Evolutionary conservation across 2,888 invertebrate species (phyloP).

Genomic region (Plusia festucae): DNA sequence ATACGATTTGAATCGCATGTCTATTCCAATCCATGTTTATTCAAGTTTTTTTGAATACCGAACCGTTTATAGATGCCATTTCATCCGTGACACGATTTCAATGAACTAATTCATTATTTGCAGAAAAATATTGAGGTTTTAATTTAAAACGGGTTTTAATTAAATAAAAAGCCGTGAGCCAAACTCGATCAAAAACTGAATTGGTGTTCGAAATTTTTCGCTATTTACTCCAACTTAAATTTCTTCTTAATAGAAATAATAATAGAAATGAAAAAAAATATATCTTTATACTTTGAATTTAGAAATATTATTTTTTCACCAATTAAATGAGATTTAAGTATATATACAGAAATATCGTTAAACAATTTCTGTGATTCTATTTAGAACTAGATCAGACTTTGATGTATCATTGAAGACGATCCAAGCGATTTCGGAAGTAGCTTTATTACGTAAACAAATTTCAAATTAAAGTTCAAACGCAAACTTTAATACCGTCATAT

Average conservation of each 20-base stretch:
- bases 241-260: no score
- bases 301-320: no score
- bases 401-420: conserved; percentile 49
- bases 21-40: conserved; percentile 25
- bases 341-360: conserved; percentile 15
- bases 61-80: conserved; percentile 13
- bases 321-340: neutral
- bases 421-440: conserved; percentile 43
- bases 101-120: conserved; percentile 15
- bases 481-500: conserved; percentile 49
- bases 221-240: neutral
- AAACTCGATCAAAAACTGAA: conserved; percentile 10
- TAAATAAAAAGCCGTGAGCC: conserved; percentile 4
- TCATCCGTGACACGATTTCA: conserved; percentile 16
- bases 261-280: neutral
- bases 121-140: conserved; percentile 13
- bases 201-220: neutral
- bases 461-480: conserved; percentile 26
- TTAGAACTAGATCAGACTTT: conserved; percentile 38
- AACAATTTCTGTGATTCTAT: conserved; percentile 27
- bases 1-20: conserved; percentile 5
- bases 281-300: no score
- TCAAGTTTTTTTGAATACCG: conserved; percentile 16
- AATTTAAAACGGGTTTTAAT: neutral
- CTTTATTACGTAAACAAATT: conserved; percentile 53